Evolutionary conservation across 2,888 invertebrate species (phyloP).

Genomic region (Leucania comma): DNA sequence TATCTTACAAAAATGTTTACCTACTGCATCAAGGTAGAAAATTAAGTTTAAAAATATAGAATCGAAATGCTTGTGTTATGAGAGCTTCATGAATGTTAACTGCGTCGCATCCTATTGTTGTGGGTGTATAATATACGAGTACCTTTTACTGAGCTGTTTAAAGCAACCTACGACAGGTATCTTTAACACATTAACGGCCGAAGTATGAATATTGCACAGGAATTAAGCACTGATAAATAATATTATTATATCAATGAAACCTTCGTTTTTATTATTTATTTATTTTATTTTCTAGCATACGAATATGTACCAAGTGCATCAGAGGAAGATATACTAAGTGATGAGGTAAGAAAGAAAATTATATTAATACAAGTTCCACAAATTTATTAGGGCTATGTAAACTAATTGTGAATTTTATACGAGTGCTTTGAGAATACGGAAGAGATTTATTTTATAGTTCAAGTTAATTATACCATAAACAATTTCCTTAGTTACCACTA

Average conservation of each 20-base stretch:
- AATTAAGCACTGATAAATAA: conserved; percentile 41
- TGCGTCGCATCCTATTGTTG: conserved; percentile 52
- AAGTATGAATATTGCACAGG: conserved; percentile 44
- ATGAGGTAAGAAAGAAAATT: conserved; percentile 91
- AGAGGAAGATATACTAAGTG: conserved; percentile 95
- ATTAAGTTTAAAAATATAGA: background rate
- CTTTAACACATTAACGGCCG: conserved; percentile 53
- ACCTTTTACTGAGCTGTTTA: conserved; percentile 14
- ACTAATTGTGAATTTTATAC: background rate
- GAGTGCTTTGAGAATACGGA: background rate
- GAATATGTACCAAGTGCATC: conserved; percentile 97
- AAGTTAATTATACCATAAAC: background rate
- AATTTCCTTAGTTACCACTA: background rate
- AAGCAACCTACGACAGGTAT: conserved; percentile 17
- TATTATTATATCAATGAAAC: background rate
- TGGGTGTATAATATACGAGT: conserved; percentile 45
- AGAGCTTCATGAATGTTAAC: conserved; percentile 69
- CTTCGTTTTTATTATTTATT: background rate
- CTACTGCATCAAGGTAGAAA: background rate
- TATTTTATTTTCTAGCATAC: conserved; percentile 92
- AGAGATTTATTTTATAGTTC: background rate
- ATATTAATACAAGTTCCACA: background rate
- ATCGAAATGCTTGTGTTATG: conserved; percentile 59
- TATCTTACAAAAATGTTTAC: conserved; percentile 1
- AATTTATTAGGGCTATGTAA: background rate